These are phyloP conservation scores for Pelosia muscerda DNA, from an alignment of 2,888 invertebrate genomes.

Conservation along the genomic window DNA sequence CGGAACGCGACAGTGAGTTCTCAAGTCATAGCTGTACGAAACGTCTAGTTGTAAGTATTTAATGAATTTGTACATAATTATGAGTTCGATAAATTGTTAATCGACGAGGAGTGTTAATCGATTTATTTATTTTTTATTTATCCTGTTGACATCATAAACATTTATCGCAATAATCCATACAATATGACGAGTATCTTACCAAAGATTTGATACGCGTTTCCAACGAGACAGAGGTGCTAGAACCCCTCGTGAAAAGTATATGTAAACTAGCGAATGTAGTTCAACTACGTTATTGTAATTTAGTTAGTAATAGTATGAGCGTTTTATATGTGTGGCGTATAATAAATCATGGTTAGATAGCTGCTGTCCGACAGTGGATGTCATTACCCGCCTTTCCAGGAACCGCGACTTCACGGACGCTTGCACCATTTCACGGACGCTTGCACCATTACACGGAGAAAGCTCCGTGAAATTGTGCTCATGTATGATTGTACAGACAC, in stretches of 20 bases:
- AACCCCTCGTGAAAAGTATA: slow-evolving; percentile 53
- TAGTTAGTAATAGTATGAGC: slow-evolving; percentile 44
- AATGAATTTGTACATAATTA: slow-evolving; percentile 48
- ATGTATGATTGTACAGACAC: no score
- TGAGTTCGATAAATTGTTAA: slow-evolving; percentile 60
- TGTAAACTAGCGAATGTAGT: slow-evolving; percentile 66
- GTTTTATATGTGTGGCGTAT: slow-evolving; percentile 40
- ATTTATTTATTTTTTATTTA: slow-evolving; percentile 64
- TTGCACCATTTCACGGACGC: no score
- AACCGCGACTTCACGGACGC: no score
- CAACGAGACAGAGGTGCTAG: slow-evolving; percentile 62
- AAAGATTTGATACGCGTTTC: slow-evolving; percentile 51
- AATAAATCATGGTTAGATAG: slow-evolving; percentile 44
- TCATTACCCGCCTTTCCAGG: no score
- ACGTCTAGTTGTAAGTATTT: slow-evolving; percentile 51
- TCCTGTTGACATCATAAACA: slow-evolving; percentile 53
- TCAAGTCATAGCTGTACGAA: slow-evolving; percentile 68
- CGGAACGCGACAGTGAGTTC: slow-evolving; percentile 66
- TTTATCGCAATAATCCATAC: slow-evolving; percentile 16
- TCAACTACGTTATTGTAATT: slow-evolving; percentile 63
- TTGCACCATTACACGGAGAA: no score
- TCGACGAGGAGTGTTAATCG: slow-evolving; percentile 64
- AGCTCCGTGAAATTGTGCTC: no score
- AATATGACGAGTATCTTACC: slow-evolving; percentile 42
- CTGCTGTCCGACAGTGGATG: slow-evolving; percentile 42